These are phyloP conservation scores for Iguana delicatissima DNA, from an alignment of 2,797 vertebrate genomes.

Conservation along the genomic window DNA sequence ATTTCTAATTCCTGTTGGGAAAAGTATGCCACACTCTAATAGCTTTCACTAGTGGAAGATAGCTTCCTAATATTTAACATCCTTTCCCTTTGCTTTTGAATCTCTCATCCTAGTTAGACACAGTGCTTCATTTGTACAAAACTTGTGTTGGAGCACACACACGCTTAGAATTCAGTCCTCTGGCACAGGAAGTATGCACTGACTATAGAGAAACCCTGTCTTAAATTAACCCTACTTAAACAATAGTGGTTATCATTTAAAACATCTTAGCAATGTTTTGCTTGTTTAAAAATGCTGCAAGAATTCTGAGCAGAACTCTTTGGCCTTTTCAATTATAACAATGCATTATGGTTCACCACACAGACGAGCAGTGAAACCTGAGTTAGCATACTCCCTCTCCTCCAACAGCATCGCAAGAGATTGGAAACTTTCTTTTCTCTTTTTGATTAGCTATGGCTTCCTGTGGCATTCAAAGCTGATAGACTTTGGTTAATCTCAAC, in stretches of 20 bases:
- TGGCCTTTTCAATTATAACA: not conserved
- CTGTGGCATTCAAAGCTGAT: not conserved
- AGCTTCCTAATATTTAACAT: constrained; percentile 42
- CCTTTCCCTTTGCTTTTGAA: constrained; percentile 38
- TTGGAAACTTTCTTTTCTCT: not conserved
- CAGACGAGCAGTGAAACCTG: not conserved
- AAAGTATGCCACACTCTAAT: constrained; percentile 8
- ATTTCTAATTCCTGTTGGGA: constrained; percentile 42
- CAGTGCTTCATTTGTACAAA: not conserved
- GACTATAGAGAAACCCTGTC: not conserved
- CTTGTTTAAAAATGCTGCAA: not conserved
- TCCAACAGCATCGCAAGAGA: not conserved
- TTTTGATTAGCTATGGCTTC: not conserved
- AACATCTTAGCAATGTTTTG: not conserved
- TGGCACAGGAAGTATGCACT: not conserved
- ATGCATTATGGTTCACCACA: not conserved
- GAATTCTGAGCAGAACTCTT: not conserved
- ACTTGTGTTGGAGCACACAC: not conserved
- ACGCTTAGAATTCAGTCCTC: not conserved
- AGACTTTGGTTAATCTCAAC: not conserved
- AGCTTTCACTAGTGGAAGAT: constrained; percentile 17
- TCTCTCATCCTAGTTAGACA: not conserved
- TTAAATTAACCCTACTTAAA: constrained; percentile 9
- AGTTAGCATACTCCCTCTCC: not conserved
- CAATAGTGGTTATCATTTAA: not conserved